These are phyloP conservation scores for Vulpes ferrilata DNA, from an alignment of 2,113 vertebrate genomes.

Conservation along the genomic window DNA sequence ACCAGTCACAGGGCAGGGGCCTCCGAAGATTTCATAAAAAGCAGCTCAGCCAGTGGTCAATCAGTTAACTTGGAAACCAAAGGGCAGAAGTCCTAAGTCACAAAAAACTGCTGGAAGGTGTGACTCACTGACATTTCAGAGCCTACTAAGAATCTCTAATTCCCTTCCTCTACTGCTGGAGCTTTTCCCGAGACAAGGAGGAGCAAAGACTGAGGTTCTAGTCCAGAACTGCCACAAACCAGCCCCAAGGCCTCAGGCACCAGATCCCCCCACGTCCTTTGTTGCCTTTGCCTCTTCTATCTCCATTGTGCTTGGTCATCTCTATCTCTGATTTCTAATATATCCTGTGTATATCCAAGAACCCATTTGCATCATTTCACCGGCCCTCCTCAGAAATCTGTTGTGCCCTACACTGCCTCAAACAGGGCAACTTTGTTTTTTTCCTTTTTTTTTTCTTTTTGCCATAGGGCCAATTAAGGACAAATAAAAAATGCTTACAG, in stretches of 20 bases:
- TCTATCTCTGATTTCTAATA: neutral
- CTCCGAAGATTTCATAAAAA: neutral
- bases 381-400: neutral
- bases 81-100: neutral
- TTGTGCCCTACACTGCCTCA: neutral
- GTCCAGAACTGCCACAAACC: neutral
- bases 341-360: neutral
- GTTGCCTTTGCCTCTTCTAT: neutral
- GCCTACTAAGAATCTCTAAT: neutral
- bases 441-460: neutral
- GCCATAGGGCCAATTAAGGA: neutral
- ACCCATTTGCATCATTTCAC: neutral
- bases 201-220: neutral
- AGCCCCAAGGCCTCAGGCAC: fast-evolving
- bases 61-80: neutral
- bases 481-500: slow-evolving; percentile 36
- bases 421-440: neutral
- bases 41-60: neutral
- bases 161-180: neutral
- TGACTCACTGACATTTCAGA: neutral
- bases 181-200: neutral
- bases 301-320: fast-evolving
- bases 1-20: neutral
- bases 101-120: neutral
- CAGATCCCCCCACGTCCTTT: neutral